Evolutionary conservation across 1,140 invertebrate species (phyloP), one percentile per base, ranked within the genome.

Genomic region (Lepidurus apus): DNA sequence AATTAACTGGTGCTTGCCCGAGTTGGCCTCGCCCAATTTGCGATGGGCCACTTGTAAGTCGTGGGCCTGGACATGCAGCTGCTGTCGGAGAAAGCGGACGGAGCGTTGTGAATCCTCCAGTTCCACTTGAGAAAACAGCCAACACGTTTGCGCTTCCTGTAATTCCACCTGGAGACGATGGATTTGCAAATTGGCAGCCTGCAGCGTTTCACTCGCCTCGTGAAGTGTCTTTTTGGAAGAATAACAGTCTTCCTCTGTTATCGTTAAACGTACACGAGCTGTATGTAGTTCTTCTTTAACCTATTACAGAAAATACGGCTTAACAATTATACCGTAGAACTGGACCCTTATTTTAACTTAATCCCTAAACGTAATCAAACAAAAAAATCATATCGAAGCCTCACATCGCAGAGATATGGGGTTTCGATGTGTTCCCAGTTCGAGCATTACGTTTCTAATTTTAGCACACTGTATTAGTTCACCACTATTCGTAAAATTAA

Each of bases 121-220:
- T 65, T 65, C 53, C 6, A 65, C 53, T 65, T 65, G n/a, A 17
- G 53, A 65, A 65, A 65, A 65, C 9, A 65, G 13, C 53, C 53
- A 65, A 65, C 53, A 65, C 53, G 53, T 65, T 21, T 65, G 53
- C n/a, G 53, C 53, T 21, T 65, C 53, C 53, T 65, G 53, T n/a
- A 65, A 21, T 65, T 65, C 53, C 53, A 65, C 53, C 53, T 65
- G 53, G 53, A 65, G 53, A 11, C 53, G 53, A 17, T 65, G 53
- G 53, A 65, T 65, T 8, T 65, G 53, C 13, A 65, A 65, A 65
- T 65, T 65, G 53, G 53, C 53, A 1, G 53, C 53, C 21, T 65
- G 53, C 17, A 65, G 53, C 53, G 53, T 65, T 65, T 65, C 53
- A 65, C 53, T 65, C 9, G 53, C 53, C 21, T 65, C 53, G n/a